Evolutionary conservation across 2,888 invertebrate genomes (phyloP).

Genomic region (Calliopum simillimum): DNA sequence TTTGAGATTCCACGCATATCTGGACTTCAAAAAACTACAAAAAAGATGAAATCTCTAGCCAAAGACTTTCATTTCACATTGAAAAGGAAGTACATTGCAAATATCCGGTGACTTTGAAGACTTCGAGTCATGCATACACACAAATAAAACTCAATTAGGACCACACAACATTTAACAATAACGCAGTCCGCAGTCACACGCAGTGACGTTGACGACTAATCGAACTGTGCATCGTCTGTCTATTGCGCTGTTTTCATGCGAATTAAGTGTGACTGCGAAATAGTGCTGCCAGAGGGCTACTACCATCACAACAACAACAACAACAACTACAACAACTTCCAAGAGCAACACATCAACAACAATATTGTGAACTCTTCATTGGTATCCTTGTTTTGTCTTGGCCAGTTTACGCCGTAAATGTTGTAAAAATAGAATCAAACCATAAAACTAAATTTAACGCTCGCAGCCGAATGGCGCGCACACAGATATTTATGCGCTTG

Average conservation of each 20-base stretch:
- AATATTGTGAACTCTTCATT: neutral
- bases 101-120: too few species aligned
- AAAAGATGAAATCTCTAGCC: too few species aligned
- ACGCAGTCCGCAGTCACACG: neutral
- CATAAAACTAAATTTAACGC: constrained; percentile 14
- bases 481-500: neutral
- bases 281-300: neutral
- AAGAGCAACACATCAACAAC: neutral
- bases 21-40: too few species aligned
- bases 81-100: too few species aligned
- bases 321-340: neutral
- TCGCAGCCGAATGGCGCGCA: constrained; percentile 13
- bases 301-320: constrained; percentile 5
- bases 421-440: constrained; percentile 12
- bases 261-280: too few species aligned
- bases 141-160: neutral
- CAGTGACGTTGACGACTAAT: too few species aligned
- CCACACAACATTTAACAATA: constrained; percentile 3
- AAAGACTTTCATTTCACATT: too few species aligned
- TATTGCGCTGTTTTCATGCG: too few species aligned
- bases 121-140: too few species aligned
- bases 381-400: constrained; percentile 3
- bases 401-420: neutral
- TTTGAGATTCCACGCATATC: too few species aligned
- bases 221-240: too few species aligned